A percentile compares a stretch with the other conserved stretches of the same genome.
phyloP scores from a whole-genome alignment of 2,113 vertebrate species.

The Zosterops borbonicus region DNA sequence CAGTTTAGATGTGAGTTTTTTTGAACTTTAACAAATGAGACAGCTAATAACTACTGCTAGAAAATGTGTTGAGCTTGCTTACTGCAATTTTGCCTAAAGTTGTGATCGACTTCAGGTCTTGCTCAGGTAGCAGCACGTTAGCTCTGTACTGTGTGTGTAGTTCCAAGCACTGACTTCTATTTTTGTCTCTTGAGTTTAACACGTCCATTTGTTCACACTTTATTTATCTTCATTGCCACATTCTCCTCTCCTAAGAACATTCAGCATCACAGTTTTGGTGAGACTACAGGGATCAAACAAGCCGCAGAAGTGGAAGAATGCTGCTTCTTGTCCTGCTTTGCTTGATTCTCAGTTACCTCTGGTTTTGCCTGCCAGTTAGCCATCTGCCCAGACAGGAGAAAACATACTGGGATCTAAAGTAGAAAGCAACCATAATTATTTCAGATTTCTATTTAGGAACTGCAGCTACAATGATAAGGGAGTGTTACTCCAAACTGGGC shows the following conservation, averaged over 20 bases:
- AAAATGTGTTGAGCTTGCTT: not conserved
- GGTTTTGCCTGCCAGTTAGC: constrained; percentile 55
- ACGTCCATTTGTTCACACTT: not conserved
- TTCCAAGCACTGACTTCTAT: not conserved
- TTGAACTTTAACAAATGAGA: not conserved
- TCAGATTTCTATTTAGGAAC: constrained; percentile 72
- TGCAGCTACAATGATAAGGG: constrained; percentile 53
- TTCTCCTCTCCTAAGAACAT: constrained; percentile 13
- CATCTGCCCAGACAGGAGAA: constrained; percentile 69
- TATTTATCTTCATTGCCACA: not conserved
- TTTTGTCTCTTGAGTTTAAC: not conserved
- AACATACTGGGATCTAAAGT: constrained; percentile 69
- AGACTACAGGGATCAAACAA: constrained; percentile 19
- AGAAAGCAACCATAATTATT: constrained; percentile 72
- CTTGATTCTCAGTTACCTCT: constrained; percentile 59
- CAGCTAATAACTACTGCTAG: not conserved
- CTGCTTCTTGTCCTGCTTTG: not conserved
- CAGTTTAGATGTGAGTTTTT: not conserved
- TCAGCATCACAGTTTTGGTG: constrained; percentile 34
- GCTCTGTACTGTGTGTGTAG: fast-evolving
- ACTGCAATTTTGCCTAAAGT: not conserved
- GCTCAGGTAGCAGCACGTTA: not conserved
- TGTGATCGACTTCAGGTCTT: not conserved
- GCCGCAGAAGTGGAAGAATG: constrained; percentile 50
- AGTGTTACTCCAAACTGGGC: constrained; percentile 58